Evolutionary conservation across 1,140 invertebrate species (phyloP), one percentile per base, ranked within the genome.

Genomic region (Rhynchophorus ferrugineus): DNA sequence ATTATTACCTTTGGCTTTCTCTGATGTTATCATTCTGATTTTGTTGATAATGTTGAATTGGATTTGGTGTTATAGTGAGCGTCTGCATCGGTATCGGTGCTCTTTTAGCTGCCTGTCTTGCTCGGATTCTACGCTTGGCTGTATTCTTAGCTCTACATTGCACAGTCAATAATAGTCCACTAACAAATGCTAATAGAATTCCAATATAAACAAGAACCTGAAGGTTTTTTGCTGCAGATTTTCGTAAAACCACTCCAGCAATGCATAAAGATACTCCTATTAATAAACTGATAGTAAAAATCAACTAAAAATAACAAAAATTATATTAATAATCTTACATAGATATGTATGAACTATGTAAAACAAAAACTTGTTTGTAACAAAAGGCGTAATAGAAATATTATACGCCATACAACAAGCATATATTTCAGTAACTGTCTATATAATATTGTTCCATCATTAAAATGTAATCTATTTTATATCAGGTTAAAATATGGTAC

Each of bases 131-230:
- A 52, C 76, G 69, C 24, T 73, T 69, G 8, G 77, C 76, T 36
- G 73, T 76, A 7, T 74, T 69, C 3, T 77, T 69, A 2, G 79
- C 78, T 58, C 76, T 77, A 61, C 77, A 80, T 62, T 81, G 79
- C n/a, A 81, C 75, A 0, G 74, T 73, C 3, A 80, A 63, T 13
- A 81, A 64, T 8, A 80, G 65, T 19, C 70, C 71, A 61, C 78
- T 78, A 5, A 81, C 79, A 54, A 77, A 69, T n/a, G 76, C 73
- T 2, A 77, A 69, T 21, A 81, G 58, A 49, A 74, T 66, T 65
- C 78, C 78, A 59, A 81, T 81, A 64, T 81, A 81, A 36, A 81
- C 73, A 58, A 81, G 68, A 39, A 79, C 77, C 56, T 76, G 73
- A n/a, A 80, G 66, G 64, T 80, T 78, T 50, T 74, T 72, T 57